Percentiles rank a stretch among this genome's conserved stretches.
These are phyloP conservation scores for Rhineura floridana DNA, from an alignment of 2,113 vertebrate genomes.

Conservation along the genomic window DNA sequence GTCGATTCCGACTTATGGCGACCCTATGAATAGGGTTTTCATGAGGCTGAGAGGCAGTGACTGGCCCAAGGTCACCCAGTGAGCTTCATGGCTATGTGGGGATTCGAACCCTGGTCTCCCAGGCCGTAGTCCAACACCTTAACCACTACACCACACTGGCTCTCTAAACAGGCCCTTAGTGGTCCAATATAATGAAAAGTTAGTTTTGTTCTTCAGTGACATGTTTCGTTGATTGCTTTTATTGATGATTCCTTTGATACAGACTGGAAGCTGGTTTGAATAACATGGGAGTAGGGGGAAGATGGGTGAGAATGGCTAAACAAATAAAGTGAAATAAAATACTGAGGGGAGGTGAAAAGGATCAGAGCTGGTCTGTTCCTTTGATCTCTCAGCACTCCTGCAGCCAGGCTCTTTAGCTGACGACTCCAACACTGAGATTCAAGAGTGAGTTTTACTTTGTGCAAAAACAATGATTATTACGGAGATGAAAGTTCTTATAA, in stretches of 20 bases:
- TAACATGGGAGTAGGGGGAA: background rate
- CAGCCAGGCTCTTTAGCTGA: background rate
- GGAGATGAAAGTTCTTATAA: slow-evolving; percentile 18
- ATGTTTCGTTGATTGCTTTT: background rate
- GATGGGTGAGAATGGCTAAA: background rate
- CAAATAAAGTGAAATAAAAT: background rate
- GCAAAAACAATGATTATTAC: background rate
- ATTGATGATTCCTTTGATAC: background rate
- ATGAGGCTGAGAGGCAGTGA: too few species aligned
- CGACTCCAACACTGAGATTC: background rate
- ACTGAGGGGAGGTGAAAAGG: rapidly evolving
- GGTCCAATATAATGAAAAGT: background rate
- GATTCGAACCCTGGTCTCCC: too few species aligned
- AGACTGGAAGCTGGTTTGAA: background rate
- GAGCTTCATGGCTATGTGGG: too few species aligned
- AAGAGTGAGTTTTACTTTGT: background rate
- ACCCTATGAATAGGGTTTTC: too few species aligned
- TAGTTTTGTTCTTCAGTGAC: background rate
- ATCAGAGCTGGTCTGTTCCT: background rate
- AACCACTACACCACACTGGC: too few species aligned
- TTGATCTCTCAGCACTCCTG: background rate
- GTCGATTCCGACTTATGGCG: too few species aligned
- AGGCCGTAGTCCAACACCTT: too few species aligned
- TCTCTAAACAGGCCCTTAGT: background rate
- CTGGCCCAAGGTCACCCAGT: too few species aligned